Evolutionary conservation across 2,797 vertebrate species (phyloP).

Genomic region (Onychomys leucogaster): DNA sequence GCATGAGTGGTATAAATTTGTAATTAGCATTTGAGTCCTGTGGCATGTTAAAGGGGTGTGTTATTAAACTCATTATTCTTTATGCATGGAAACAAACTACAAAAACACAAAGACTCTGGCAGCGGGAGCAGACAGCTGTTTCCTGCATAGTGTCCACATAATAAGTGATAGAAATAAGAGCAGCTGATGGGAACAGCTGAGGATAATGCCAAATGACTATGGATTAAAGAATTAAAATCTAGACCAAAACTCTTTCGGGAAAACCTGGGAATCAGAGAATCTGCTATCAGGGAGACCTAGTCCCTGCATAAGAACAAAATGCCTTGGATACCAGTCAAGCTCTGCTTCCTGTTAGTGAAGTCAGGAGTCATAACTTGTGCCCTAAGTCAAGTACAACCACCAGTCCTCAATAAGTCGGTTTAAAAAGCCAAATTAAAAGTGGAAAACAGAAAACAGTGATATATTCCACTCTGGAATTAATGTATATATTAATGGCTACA

Average conservation of each 20-base stretch:
- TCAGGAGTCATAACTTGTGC: not conserved
- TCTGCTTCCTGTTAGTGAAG: no score
- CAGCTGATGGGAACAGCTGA: constrained; percentile 27
- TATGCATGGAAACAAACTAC: not conserved
- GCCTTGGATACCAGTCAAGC: not conserved
- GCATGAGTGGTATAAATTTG: not conserved
- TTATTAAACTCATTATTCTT: not conserved
- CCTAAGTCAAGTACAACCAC: not conserved
- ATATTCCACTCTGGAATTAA: no score
- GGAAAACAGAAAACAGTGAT: not conserved
- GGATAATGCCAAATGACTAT: not conserved
- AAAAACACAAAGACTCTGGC: not conserved
- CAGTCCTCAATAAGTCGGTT: not conserved
- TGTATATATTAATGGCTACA: no score
- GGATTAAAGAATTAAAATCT: not conserved
- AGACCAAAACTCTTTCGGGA: not conserved
- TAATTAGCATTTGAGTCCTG: not conserved
- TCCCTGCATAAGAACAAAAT: not conserved
- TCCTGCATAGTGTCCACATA: not conserved
- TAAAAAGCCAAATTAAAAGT: not conserved
- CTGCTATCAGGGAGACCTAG: not conserved
- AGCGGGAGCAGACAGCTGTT: constrained; percentile 47
- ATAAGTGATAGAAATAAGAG: not conserved
- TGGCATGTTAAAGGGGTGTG: not conserved
- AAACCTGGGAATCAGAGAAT: not conserved